These are phyloP conservation scores for Hedychridium roseum DNA, from an alignment of 2,888 invertebrate genomes.

Conservation along the genomic window DNA sequence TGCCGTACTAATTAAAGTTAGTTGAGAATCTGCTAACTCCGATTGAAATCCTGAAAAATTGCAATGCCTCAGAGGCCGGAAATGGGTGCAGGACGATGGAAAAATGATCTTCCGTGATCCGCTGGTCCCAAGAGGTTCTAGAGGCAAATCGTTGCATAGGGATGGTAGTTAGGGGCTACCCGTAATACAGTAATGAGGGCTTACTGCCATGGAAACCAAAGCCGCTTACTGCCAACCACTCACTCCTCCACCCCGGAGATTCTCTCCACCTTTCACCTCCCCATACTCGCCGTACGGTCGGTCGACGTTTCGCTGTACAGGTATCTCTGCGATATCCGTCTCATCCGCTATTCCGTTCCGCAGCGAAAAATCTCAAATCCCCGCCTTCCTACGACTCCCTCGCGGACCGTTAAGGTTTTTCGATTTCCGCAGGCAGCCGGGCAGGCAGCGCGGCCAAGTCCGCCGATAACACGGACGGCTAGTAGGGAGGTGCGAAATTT, in stretches of 20 bases:
- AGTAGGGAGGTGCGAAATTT: too few relatives aligned
- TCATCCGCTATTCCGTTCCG: slow-evolving; percentile 24
- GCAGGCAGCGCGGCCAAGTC: too few relatives aligned
- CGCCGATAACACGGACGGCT: too few relatives aligned
- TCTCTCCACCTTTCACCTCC: slow-evolving; percentile 20
- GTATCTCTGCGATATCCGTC: slow-evolving; percentile 48
- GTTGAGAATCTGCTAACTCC: too few relatives aligned
- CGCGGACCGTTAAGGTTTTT: too few relatives aligned
- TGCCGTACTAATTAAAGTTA: too few relatives aligned
- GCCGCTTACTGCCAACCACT: slow-evolving; percentile 63
- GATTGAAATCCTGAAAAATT: not conserved
- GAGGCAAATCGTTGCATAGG: slow-evolving; percentile 56
- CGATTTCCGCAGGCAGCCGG: too few relatives aligned
- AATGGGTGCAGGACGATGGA: slow-evolving; percentile 13
- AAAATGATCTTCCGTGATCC: slow-evolving; percentile 43
- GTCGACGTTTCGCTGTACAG: slow-evolving; percentile 39
- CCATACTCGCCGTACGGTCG: slow-evolving; percentile 18
- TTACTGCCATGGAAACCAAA: slow-evolving; percentile 65
- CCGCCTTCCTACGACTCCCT: not conserved
- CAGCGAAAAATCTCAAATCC: not conserved
- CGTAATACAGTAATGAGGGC: slow-evolving; percentile 65
- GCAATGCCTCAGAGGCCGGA: not conserved
- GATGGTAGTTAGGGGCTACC: slow-evolving; percentile 60
- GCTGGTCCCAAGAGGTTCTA: slow-evolving; percentile 35
- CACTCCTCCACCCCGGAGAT: slow-evolving; percentile 44